These are phyloP conservation scores for Dendroctonus valens DNA, from an alignment of 1,140 invertebrate genomes.

Conservation along the genomic window DNA sequence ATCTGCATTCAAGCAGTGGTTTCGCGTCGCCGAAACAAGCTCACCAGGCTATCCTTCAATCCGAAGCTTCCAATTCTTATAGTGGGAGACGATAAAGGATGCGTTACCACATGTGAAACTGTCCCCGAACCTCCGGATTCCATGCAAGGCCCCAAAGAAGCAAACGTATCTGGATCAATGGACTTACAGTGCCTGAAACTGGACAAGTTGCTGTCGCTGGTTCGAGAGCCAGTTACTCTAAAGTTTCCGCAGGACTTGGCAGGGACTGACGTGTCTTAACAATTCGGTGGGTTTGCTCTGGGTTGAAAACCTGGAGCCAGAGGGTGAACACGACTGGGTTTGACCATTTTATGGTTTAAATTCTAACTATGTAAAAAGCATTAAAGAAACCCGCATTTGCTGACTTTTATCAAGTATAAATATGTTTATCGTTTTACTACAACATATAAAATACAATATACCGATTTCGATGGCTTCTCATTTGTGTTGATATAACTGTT, in stretches of 20 bases:
- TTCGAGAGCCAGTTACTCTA: conserved; percentile 70
- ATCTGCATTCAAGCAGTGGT: conserved; percentile 86
- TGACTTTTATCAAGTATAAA: too few relatives aligned
- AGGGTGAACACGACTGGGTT: too few relatives aligned
- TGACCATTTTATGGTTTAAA: too few relatives aligned
- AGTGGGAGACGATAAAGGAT: conserved; percentile 88
- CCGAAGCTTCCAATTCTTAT: conserved; percentile 80
- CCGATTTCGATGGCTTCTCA: too few relatives aligned
- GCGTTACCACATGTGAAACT: conserved; percentile 80
- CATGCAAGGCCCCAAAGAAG: conserved; percentile 82
- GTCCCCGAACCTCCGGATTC: conserved; percentile 85
- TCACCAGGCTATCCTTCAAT: conserved; percentile 88
- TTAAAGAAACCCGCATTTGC: too few relatives aligned
- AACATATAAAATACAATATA: too few relatives aligned
- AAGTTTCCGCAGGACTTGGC: conserved; percentile 51
- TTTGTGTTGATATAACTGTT: too few relatives aligned
- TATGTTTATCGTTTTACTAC: too few relatives aligned
- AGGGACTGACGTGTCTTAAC: conserved; percentile 40
- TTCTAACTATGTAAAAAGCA: too few relatives aligned
- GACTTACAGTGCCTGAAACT: conserved; percentile 79
- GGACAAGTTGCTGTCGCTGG: conserved; percentile 78
- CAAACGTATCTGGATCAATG: conserved; percentile 59
- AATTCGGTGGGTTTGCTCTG: too few relatives aligned
- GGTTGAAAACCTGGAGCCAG: too few relatives aligned
- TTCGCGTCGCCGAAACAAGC: conserved; percentile 76